Percentiles rank a stretch among this genome's conserved stretches.
These are phyloP conservation scores for Limnephilus lunatus DNA, from an alignment of 2,888 invertebrate species.

Conservation along the genomic window DNA sequence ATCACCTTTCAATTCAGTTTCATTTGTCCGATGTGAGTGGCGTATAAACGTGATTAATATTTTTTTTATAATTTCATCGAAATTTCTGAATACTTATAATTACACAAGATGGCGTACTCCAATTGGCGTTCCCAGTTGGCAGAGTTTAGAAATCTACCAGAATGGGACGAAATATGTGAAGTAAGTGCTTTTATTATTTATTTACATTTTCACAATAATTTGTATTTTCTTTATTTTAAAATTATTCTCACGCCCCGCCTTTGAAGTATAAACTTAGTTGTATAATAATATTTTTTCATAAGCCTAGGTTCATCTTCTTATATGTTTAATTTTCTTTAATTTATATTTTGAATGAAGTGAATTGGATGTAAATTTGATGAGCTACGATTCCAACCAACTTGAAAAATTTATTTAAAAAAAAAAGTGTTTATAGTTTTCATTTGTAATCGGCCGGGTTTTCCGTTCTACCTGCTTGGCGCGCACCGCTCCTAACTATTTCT, in stretches of 20 bases:
- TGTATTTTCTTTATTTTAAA: not conserved
- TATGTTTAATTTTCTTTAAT: no score
- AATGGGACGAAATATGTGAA: conserved; percentile 76
- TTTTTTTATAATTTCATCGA: not conserved
- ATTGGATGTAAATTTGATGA: no score
- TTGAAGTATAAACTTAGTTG: not conserved
- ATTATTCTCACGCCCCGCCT: not conserved
- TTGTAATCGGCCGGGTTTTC: no score
- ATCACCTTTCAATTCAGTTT: conserved; percentile 5
- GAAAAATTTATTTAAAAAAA: no score
- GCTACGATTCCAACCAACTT: no score
- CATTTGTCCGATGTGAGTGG: conserved; percentile 34
- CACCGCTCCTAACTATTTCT: no score
- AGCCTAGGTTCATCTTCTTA: no score
- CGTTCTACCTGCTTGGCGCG: no score
- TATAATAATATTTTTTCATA: no score
- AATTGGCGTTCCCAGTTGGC: conserved; percentile 56
- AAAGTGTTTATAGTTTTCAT: no score
- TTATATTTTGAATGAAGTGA: no score
- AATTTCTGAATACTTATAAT: not conserved
- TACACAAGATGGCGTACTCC: conserved; percentile 65
- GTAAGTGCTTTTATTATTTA: conserved; percentile 68
- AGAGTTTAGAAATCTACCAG: conserved; percentile 74
- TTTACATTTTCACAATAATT: not conserved
- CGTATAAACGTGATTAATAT: conserved; percentile 13